A percentile compares a stretch with the other conserved stretches of the same genome.
Evolutionary conservation across 2,797 vertebrate genomes (phyloP).

Genomic region (Melanotaenia boesemani): DNA sequence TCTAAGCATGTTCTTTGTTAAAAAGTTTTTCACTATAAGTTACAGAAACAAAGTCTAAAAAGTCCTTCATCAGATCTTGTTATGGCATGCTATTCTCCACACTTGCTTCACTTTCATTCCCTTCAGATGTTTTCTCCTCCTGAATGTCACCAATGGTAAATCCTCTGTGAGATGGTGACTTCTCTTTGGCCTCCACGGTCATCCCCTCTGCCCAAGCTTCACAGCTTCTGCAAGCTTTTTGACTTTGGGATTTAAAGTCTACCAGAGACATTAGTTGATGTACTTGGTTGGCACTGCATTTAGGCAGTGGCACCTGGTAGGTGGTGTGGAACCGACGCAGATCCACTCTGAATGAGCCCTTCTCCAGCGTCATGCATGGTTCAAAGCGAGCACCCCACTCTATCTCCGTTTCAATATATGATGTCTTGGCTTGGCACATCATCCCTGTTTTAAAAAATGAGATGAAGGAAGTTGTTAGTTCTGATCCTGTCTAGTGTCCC

Average conservation of each 20-base stretch:
- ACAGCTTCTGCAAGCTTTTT: slow-evolving; percentile 21
- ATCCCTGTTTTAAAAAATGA: slow-evolving; percentile 24
- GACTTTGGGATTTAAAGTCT: slow-evolving; percentile 27
- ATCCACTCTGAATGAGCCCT: slow-evolving; percentile 53
- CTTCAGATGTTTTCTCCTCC: slow-evolving; percentile 33
- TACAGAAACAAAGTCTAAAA: not conserved
- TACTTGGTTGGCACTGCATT: slow-evolving; percentile 38
- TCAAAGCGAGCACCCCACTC: slow-evolving; percentile 59
- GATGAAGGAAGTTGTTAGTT: not conserved
- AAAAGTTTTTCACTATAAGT: not conserved
- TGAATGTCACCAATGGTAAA: slow-evolving; percentile 37
- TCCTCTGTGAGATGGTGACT: slow-evolving; percentile 9
- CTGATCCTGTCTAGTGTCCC: not conserved
- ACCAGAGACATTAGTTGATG: slow-evolving; percentile 22
- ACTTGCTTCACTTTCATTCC: slow-evolving; percentile 28
- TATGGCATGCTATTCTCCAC: not conserved
- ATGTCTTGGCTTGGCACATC: slow-evolving; percentile 50
- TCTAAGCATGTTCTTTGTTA: not conserved
- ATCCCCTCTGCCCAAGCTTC: slow-evolving; percentile 11
- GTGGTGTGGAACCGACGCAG: slow-evolving; percentile 54
- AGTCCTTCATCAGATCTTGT: not conserved
- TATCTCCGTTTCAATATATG: slow-evolving; percentile 51
- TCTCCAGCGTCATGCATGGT: slow-evolving; percentile 53
- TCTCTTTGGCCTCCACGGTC: slow-evolving; percentile 30
- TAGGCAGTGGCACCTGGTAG: slow-evolving; percentile 46